These are phyloP conservation scores for Corydoras sp. DNA, from an alignment of 2,113 vertebrate genomes.

Conservation along the genomic window DNA sequence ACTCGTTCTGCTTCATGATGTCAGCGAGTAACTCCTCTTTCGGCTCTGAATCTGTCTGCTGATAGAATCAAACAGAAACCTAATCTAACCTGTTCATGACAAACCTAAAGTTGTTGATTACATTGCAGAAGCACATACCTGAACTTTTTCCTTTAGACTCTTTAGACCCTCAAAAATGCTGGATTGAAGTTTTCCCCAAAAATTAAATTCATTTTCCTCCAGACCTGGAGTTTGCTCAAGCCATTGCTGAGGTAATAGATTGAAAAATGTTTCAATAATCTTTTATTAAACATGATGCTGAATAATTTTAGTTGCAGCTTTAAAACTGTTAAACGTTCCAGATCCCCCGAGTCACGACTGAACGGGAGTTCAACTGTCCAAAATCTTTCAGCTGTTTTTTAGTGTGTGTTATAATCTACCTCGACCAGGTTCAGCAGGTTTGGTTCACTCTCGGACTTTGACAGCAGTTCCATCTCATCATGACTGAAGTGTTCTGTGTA, in stretches of 20 bases:
- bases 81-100: not conserved
- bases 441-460: conserved; percentile 77
- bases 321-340: not conserved
- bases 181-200: conserved; percentile 83
- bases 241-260: conserved; percentile 73
- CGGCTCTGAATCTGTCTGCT: conserved; percentile 75
- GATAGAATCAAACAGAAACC: conserved; percentile 35
- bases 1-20: conserved; percentile 77
- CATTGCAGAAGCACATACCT: conserved; percentile 62
- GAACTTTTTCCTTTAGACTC: conserved; percentile 69
- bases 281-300: too few species aligned
- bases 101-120: too few species aligned
- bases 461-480: conserved; percentile 73
- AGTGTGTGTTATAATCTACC: conserved; percentile 57
- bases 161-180: conserved; percentile 78
- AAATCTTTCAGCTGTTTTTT: too few species aligned
- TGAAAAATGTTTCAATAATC: too few species aligned
- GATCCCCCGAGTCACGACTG: not conserved
- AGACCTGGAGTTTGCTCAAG: conserved; percentile 93
- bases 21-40: conserved; percentile 81
- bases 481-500: conserved; percentile 89
- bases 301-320: too few species aligned
- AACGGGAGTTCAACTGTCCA: not conserved
- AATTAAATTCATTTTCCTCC: conserved; percentile 83
- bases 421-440: conserved; percentile 84